Percentiles rank a stretch among this genome's conserved stretches.
phyloP scores from a whole-genome alignment of 1,140 invertebrate species.

The Wasmannia auropunctata region DNA sequence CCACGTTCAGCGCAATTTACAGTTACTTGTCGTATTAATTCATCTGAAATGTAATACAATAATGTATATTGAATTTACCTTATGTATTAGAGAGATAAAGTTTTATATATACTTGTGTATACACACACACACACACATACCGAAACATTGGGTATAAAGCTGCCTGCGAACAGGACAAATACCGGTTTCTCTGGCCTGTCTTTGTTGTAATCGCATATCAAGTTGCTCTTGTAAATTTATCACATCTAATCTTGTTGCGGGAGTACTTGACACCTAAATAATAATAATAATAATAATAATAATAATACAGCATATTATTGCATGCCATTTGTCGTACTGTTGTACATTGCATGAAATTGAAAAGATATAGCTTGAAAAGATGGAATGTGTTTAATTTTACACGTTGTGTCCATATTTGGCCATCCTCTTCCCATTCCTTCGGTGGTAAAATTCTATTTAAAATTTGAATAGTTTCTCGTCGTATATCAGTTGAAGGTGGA shows the following conservation, averaged over 20 bases:
- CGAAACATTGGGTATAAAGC: slow-evolving; percentile 98
- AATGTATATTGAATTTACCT: not conserved
- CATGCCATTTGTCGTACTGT: not conserved
- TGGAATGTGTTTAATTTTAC: slow-evolving; percentile 83
- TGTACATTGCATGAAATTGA: not conserved
- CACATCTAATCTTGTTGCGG: slow-evolving; percentile 97
- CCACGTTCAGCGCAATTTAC: slow-evolving; percentile 99
- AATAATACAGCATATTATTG: no score
- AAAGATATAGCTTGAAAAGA: not conserved
- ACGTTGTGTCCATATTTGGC: slow-evolving; percentile 94
- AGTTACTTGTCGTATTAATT: slow-evolving; percentile 97
- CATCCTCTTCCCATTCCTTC: slow-evolving; percentile 97
- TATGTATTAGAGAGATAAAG: not conserved
- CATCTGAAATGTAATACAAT: slow-evolving; percentile 87
- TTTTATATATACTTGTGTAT: not conserved
- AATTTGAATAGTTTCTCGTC: slow-evolving; percentile 95
- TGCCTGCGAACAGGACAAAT: slow-evolving; percentile 97
- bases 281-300: no score
- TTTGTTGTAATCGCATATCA: slow-evolving; percentile 95
- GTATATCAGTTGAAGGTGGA: slow-evolving; percentile 85
- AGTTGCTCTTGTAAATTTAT: slow-evolving; percentile 98
- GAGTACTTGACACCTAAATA: slow-evolving; percentile 94
- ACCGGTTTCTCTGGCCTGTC: slow-evolving; percentile 97
- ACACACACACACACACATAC: slow-evolving; percentile 84
- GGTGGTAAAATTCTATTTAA: slow-evolving; percentile 98